Conservation (phyloP, 2,113 vertebrate species). For the Brachyistius frenatus region DNA sequence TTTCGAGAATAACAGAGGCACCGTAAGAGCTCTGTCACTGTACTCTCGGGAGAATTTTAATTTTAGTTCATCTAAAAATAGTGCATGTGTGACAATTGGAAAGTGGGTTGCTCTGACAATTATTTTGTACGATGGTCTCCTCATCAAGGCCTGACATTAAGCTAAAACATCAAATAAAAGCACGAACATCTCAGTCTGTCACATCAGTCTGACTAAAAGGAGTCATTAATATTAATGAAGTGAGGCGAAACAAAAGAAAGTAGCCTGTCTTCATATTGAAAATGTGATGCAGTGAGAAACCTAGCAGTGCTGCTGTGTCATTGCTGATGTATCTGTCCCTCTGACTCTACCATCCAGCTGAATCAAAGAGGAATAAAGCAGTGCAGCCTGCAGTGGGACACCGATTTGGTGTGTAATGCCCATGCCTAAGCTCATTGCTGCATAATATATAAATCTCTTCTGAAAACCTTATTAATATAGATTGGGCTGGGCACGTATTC, state of each 20-base stretch:
- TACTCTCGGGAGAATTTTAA: slow-evolving; percentile 49
- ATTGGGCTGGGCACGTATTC: slow-evolving; percentile 51
- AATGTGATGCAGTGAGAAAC: slow-evolving; percentile 1
- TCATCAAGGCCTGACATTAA: slow-evolving; percentile 7
- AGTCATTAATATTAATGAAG: slow-evolving; percentile 6
- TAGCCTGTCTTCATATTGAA: not conserved
- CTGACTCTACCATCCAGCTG: slow-evolving; percentile 23
- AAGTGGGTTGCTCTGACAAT: slow-evolving; percentile 60
- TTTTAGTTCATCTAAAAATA: slow-evolving; percentile 77
- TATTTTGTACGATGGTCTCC: slow-evolving; percentile 10
- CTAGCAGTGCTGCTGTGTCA: slow-evolving; percentile 53
- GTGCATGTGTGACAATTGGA: slow-evolving; percentile 45
- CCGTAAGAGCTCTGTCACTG: slow-evolving; percentile 9
- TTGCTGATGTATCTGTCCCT: slow-evolving; percentile 7
- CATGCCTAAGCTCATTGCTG: slow-evolving; percentile 42
- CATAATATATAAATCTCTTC: slow-evolving; percentile 53
- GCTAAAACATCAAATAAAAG: not conserved
- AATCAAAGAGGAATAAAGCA: slow-evolving; percentile 35
- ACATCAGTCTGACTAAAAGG: not conserved
- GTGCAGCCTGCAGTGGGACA: slow-evolving; percentile 18
- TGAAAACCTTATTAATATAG: slow-evolving; percentile 64
- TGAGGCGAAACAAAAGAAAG: not conserved
- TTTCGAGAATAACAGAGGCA: not conserved
- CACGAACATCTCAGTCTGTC: too few species aligned
- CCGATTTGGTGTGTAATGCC: slow-evolving; percentile 24